A percentile compares a stretch with the other conserved stretches of the same genome.
Evolutionary conservation across 2,113 vertebrate species (phyloP).

Genomic region (Puma concolor): DNA sequence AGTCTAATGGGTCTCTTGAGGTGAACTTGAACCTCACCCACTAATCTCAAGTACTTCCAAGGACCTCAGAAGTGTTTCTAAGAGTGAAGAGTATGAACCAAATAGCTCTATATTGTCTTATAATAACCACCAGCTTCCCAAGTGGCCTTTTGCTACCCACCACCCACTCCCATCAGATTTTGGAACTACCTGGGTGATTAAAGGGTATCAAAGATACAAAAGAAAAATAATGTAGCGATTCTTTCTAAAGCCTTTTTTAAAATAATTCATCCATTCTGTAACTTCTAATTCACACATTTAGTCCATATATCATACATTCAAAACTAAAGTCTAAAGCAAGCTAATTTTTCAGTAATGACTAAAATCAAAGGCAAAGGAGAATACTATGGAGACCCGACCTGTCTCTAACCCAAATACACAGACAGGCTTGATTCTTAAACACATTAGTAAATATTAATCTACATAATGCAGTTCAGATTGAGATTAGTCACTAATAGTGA

Average conservation of each 20-base stretch:
- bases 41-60: background rate
- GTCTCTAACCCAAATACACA: background rate
- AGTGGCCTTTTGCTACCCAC: background rate
- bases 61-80: background rate
- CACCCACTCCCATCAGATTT: background rate
- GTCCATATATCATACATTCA: background rate
- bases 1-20: background rate
- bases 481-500: background rate
- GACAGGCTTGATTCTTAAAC: background rate
- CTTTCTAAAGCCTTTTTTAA: background rate
- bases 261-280: background rate
- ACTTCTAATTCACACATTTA: conserved; percentile 24
- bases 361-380: conserved; percentile 25
- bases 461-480: background rate
- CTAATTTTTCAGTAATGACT: conserved; percentile 24
- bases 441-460: background rate
- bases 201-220: background rate
- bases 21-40: background rate
- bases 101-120: background rate
- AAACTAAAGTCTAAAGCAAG: conserved; percentile 27
- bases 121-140: background rate
- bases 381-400: background rate
- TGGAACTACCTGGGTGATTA: background rate
- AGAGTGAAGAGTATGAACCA: background rate
- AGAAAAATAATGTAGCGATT: background rate